Conservation (phyloP, 2,888 invertebrate genomes). For the Chesias legatella region DNA sequence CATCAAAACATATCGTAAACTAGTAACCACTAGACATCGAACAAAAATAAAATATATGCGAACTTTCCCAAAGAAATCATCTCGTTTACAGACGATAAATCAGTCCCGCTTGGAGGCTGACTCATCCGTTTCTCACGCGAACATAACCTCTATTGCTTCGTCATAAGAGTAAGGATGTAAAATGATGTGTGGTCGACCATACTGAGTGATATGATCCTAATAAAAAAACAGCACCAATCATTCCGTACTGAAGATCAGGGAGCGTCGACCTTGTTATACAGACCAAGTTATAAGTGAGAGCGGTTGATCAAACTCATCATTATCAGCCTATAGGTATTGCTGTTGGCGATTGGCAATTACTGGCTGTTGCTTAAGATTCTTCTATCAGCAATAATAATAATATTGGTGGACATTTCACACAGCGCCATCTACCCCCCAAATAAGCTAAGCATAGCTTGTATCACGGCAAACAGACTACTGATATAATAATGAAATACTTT, state of each 20-base stretch:
- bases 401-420: no score
- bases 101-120: constrained; percentile 26
- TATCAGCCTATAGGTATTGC: no score
- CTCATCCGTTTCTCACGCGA: constrained; percentile 11
- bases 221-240: constrained; percentile 69
- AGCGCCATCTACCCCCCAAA: no score
- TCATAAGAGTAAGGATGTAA: constrained; percentile 32
- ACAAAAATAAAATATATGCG: constrained; percentile 5
- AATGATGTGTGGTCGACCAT: constrained; percentile 25
- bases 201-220: constrained; percentile 45
- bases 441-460: no score
- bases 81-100: constrained; percentile 33
- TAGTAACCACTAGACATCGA: no score
- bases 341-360: no score
- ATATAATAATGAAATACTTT: no score
- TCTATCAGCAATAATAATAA: no score
- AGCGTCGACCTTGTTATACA: constrained; percentile 61
- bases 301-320: no score
- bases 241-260: constrained; percentile 71
- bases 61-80: constrained; percentile 35
- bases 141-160: constrained; percentile 13
- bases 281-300: constrained; percentile 31
- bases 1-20: no score
- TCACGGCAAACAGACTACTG: no score
- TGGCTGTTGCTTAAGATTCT: no score